phyloP scores from a whole-genome alignment of 2,888 invertebrate species.

The Polia nebulosa region DNA sequence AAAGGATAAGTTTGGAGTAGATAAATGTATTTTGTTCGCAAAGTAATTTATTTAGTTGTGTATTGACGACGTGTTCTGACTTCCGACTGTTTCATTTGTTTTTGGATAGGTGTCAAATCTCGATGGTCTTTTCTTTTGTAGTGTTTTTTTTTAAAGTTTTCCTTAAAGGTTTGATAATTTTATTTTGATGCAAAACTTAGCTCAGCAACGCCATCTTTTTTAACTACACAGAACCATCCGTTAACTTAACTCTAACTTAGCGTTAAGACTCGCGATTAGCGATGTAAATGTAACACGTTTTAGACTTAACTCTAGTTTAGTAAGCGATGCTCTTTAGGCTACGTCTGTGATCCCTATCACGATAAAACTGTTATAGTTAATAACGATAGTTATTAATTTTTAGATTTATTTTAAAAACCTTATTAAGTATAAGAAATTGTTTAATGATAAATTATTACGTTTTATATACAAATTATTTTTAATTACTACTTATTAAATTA shows the following conservation, averaged over 20 bases:
- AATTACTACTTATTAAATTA: conserved; percentile 30
- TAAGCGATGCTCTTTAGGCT: conserved; percentile 85
- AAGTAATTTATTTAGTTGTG: conserved; percentile 42
- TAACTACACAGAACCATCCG: neutral
- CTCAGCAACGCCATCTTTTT: conserved; percentile 25
- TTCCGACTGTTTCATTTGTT: conserved; percentile 25
- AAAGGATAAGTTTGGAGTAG: conserved; percentile 46
- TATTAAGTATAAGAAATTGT: conserved; percentile 14
- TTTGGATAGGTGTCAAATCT: conserved; percentile 12
- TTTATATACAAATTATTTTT: conserved; percentile 38
- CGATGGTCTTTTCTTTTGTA: neutral
- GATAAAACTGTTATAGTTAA: conserved; percentile 73
- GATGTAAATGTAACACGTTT: conserved; percentile 28
- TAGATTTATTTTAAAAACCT: conserved; percentile 28
- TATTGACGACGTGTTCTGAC: conserved; percentile 29
- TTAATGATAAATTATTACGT: conserved; percentile 13
- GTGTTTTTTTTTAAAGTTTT: neutral
- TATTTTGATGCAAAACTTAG: no score
- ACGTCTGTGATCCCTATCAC: conserved; percentile 87
- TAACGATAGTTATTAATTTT: conserved; percentile 60
- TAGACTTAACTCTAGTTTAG: conserved; percentile 57
- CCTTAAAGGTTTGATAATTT: neutral
- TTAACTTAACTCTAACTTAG: conserved; percentile 20
- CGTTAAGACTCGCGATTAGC: neutral
- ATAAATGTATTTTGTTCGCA: conserved; percentile 33